These are phyloP conservation scores for Aldabrachelys gigantea DNA, from an alignment of 2,113 vertebrate genomes.

Conservation along the genomic window DNA sequence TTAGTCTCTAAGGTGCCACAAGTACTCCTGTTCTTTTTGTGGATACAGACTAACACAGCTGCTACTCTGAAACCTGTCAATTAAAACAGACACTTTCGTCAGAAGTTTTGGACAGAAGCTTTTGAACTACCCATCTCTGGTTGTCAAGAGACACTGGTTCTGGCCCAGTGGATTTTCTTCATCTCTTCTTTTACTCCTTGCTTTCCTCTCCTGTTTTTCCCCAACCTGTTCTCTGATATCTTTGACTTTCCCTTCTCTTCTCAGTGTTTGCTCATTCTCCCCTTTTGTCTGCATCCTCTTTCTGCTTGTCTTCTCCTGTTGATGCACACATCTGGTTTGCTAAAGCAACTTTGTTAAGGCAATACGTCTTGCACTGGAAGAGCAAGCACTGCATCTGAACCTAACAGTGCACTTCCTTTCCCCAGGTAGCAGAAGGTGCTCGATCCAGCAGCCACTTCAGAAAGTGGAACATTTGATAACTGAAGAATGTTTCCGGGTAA, in stretches of 20 bases:
- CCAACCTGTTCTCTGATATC: neutral
- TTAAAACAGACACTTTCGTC: neutral
- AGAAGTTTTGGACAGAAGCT: neutral
- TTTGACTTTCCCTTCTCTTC: neutral
- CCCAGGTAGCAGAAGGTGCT: neutral
- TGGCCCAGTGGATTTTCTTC: neutral
- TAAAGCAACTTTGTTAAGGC: neutral
- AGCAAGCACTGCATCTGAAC: neutral
- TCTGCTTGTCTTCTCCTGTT: neutral
- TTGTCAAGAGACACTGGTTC: neutral
- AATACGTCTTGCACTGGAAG: neutral
- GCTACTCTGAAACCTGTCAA: neutral
- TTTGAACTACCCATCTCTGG: fast-evolving
- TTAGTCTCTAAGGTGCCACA: no score
- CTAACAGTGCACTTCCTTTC: neutral
- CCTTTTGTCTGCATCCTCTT: neutral
- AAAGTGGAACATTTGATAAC: neutral
- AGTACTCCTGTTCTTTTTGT: no score
- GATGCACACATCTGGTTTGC: neutral
- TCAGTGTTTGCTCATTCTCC: neutral
- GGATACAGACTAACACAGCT: no score
- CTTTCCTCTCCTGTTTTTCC: neutral
- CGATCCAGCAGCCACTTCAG: fast-evolving
- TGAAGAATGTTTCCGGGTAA: fast-evolving
- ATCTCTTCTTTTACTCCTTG: neutral